Conservation (phyloP, 1,140 invertebrate genomes). For the Dolichoris vasculosae region DNA sequence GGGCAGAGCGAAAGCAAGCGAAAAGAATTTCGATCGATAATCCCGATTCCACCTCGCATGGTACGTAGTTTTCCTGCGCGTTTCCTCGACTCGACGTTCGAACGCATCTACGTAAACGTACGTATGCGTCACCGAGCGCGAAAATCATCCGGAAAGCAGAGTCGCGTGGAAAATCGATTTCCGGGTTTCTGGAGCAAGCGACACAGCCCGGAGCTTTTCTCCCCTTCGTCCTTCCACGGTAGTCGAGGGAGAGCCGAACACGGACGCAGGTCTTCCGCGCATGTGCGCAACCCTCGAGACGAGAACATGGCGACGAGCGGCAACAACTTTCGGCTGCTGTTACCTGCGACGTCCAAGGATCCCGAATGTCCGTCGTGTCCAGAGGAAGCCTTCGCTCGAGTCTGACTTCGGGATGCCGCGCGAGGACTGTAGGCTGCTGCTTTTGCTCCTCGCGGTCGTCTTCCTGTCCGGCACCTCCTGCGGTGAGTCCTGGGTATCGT, state of each 20-base stretch:
- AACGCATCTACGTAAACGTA: constrained; percentile 8
- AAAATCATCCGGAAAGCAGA: constrained; percentile 5
- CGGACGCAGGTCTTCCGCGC: neutral
- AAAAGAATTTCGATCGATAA: constrained; percentile 38
- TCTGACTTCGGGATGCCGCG: neutral
- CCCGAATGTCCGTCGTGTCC: neutral
- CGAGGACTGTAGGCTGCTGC: neutral
- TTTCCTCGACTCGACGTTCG: neutral
- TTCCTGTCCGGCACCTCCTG: neutral
- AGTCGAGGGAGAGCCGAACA: no score
- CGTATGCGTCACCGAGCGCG: constrained; percentile 5
- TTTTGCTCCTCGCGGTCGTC: neutral
- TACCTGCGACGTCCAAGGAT: neutral
- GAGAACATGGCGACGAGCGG: constrained; percentile 30
- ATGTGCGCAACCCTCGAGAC: neutral
- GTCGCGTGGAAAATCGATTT: constrained; percentile 46
- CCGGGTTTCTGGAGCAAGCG: constrained; percentile 42
- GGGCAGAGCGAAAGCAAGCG: neutral
- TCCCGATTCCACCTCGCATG: neutral
- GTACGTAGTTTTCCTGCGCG: neutral
- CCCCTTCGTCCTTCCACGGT: neutral
- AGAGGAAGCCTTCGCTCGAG: neutral
- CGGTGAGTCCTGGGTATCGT: constrained; percentile 26
- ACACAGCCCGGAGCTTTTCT: no score
- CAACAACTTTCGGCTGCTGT: neutral